Evolutionary conservation across 1,140 invertebrate species (phyloP).

Genomic region (Trinorchestia longiramus): DNA sequence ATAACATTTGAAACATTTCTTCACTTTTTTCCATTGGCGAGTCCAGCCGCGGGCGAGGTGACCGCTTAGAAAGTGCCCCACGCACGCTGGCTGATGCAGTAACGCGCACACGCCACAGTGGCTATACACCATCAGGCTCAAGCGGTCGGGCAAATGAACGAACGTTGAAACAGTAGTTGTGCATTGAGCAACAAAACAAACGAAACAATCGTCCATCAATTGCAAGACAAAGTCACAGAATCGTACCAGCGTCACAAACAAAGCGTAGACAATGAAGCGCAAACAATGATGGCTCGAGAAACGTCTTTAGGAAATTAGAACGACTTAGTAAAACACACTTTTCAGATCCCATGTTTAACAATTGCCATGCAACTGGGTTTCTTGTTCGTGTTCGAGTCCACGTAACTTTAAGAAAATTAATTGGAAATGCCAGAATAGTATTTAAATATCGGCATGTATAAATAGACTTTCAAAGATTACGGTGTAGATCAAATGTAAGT

Average conservation of each 20-base stretch:
- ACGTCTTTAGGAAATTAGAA: background rate
- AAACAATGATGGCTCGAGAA: conserved; percentile 25
- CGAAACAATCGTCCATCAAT: conserved; percentile 29
- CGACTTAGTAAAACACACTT: background rate
- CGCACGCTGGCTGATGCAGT: background rate
- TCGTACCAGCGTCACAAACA: background rate
- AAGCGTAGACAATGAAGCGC: conserved; percentile 4
- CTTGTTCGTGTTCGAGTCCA: background rate
- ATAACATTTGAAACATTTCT: background rate
- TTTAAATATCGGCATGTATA: background rate
- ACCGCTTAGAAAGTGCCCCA: background rate
- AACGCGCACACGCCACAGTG: background rate
- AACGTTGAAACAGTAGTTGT: background rate
- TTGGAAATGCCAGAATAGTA: background rate
- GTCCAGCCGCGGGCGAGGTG: background rate
- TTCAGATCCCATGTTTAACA: background rate
- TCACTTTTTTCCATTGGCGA: background rate
- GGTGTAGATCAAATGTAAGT: background rate
- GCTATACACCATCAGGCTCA: background rate
- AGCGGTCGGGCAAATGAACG: background rate
- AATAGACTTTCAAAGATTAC: background rate
- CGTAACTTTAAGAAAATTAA: background rate
- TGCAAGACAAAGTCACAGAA: background rate
- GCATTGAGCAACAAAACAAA: conserved; percentile 20
- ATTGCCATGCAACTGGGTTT: background rate